Base-by-base conservation (phyloP, 2,797 vertebrate species). In the Distichodus sexfasciatus region DNA sequence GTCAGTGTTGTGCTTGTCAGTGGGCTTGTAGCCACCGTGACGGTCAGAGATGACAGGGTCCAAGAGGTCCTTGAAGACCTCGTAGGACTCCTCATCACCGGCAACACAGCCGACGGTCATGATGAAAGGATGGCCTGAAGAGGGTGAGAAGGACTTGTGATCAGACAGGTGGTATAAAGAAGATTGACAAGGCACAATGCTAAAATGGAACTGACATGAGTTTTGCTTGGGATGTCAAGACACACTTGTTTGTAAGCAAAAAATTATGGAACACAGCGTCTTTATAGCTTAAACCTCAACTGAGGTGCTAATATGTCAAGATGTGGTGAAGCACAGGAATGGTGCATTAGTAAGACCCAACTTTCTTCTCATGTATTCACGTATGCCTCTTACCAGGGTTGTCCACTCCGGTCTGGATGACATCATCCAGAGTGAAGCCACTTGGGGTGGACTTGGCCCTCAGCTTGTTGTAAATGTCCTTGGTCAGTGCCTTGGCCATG, bases 371-470 rank as follows among this genome's bases (percentile, higher is more conserved):
- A 26, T 31, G 35, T 47, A 8, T 5, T 14, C 1, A 11, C 12
- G n/a, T 21, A n/a, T n/a, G n/a, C 15, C 29, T 3, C 86, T 83
- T 54, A 96, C 95, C 95, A 58, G 95, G 95, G 86, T 96, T 97
- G 88, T 97, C 95, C 46, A 97, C 93, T 1, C 95, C 95, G 0
- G 95, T 97, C 90, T 97, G 95, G 88, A 94, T 95, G 86, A 84
- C 17, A 0, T 98, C 96, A 1, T 98, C 95, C 61, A 98, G 0
- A 59, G 96, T 98, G 90, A 93, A 96, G 66, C 96, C 96, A 0
- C 94, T 96, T 9, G 94, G 93, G 0, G 96, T 98, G 76, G 93
- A 92, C 76, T 96, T 96, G 72, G 92, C 73, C 0, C 96, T 91
- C 75, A 98, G 91, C 66, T 93, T 93, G 58, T 15, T 74, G 33